phyloP scores from a whole-genome alignment of 2,888 invertebrate genomes.

The Zootermopsis nevadensis region DNA sequence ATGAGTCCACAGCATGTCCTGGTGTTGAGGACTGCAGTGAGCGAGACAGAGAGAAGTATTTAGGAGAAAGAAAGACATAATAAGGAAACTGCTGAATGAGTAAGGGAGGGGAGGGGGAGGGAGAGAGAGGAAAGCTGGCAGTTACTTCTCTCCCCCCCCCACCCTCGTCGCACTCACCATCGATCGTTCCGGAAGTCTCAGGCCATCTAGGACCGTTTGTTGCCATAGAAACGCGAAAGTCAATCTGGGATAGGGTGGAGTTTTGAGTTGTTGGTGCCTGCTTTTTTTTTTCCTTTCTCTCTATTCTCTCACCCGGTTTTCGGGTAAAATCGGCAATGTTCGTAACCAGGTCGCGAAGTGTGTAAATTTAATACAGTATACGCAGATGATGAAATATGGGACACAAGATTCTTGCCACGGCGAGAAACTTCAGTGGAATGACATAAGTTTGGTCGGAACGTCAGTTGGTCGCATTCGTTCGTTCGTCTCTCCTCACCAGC shows the following conservation, averaged over 20 bases:
- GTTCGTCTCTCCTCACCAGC: neutral
- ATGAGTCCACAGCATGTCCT: conserved; percentile 1
- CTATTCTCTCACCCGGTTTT: neutral
- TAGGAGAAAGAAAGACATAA: neutral
- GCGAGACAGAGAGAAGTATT: neutral
- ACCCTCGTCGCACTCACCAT: neutral
- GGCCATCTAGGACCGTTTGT: conserved; percentile 40
- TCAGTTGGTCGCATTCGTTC: neutral
- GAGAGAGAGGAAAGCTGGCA: neutral
- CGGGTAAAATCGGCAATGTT: conserved; percentile 1
- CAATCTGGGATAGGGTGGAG: conserved; percentile 42
- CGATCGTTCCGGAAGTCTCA: conserved; percentile 38
- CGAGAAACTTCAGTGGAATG: neutral
- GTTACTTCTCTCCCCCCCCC: neutral
- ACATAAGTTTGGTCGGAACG: conserved; percentile 1
- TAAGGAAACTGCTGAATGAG: neutral
- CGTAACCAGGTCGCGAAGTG: neutral
- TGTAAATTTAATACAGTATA: neutral
- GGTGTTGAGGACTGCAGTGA: neutral
- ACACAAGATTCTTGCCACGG: neutral
- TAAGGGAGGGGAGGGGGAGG: neutral
- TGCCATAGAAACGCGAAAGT: conserved; percentile 41
- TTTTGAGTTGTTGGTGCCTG: conserved; percentile 35
- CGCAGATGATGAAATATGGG: conserved; percentile 19
- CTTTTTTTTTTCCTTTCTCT: conserved; percentile 36